Base-by-base conservation (phyloP, 2,888 invertebrate genomes). In the Ophion slaviceki region DNA sequence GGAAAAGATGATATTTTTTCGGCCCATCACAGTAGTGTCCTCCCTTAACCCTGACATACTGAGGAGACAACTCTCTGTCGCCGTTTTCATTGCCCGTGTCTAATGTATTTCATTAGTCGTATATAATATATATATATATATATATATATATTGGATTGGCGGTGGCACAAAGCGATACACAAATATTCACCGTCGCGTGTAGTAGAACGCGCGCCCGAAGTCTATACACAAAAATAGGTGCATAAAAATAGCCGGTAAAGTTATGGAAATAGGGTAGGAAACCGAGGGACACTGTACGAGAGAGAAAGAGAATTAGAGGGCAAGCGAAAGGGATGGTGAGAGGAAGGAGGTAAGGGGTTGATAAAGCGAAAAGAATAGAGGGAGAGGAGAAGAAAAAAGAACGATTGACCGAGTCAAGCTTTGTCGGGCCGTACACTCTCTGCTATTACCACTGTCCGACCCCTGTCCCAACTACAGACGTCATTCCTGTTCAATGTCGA, bases 221-320 rank as follows among this genome's bases (percentile, higher is more conserved):
- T 66, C 74, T 75, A 70, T 80, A 59, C 47, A 62, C 32, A n/a
- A 28, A 47, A 74, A 40, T 40, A 71, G 80, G 71, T 75, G 11
- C 66, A 68, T 71, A 71, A 84, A 84, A 84, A 80, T 84, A 84
- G 75, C 71, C 36, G 80, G 32, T 61, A 61, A 80, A 72, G 71
- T 71, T 84, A 80, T 79, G 76, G 84, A 84, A 84, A 84, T 84
- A 71, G 84, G 71, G 70, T 71, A 66, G 61, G 40, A 20, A 74
- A 40, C 45, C 36, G 74, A 32, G 47, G 47, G 57, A 72, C 61
- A 36, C 59, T 57, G 76, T 28, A 45, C 17, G 62, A 40, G 40
- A 40, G 67, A 45, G 36, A 24, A n/a, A 40, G 32, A 24, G 62
- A 62, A 20, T n/a, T 20, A 68, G 47, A 5, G 40, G 7, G 40